A percentile compares a stretch with the other conserved stretches of the same genome.
These are phyloP conservation scores for Norana najaformis DNA, from an alignment of 2,888 invertebrate species.

Conservation along the genomic window DNA sequence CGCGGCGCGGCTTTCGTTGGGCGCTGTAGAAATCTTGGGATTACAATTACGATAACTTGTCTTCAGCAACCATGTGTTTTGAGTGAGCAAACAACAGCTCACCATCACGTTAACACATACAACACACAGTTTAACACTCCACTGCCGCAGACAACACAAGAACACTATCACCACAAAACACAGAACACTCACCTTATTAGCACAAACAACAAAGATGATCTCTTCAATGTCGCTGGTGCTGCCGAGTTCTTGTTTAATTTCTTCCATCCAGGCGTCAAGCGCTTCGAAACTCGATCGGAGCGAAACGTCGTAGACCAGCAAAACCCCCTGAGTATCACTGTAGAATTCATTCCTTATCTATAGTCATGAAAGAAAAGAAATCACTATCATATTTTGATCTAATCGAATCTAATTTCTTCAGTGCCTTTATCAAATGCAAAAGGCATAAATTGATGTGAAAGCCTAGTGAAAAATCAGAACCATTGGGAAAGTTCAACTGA, in stretches of 20 bases:
- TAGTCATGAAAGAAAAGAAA: neutral
- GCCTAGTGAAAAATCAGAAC: too few species aligned
- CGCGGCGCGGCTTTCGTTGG: too few species aligned
- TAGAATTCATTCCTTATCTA: constrained; percentile 64
- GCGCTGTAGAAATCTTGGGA: too few species aligned
- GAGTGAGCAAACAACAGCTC: too few species aligned
- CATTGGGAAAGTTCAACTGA: too few species aligned
- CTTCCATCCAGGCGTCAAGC: constrained; percentile 62
- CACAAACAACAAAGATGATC: constrained; percentile 61
- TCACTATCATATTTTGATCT: neutral
- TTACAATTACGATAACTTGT: too few species aligned
- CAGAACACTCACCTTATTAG: constrained; percentile 57
- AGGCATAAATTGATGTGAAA: too few species aligned
- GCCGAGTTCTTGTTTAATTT: constrained; percentile 60
- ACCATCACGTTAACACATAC: too few species aligned
- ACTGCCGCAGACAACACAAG: too few species aligned
- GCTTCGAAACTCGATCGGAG: constrained; percentile 61
- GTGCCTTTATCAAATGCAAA: neutral
- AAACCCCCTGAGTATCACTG: constrained; percentile 62
- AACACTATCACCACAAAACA: too few species aligned
- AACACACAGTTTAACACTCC: too few species aligned
- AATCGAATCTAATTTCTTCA: neutral
- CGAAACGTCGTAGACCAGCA: constrained; percentile 63
- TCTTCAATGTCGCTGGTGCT: constrained; percentile 55
- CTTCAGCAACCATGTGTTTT: too few species aligned